Base-by-base conservation (phyloP, 1,140 invertebrate genomes). In the Daktulosphaira vitifoliae region DNA sequence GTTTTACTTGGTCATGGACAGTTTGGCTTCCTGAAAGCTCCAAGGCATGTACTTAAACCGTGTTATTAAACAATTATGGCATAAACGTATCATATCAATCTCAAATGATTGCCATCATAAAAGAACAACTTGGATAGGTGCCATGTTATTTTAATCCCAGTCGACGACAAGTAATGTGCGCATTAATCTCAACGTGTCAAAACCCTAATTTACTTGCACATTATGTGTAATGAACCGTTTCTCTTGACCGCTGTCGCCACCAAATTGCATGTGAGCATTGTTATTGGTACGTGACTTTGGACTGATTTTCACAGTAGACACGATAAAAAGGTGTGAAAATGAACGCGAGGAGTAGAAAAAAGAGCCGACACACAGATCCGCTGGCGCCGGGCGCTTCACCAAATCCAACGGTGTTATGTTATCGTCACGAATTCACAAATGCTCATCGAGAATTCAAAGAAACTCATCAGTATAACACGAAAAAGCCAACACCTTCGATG, bases 291-390 rank as follows among this genome's bases (percentile, higher is more conserved):
- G 56, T 62, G 56, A 62, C 56, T 62, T 33, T 62, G 16, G 42
- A 48, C 29, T 20, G 56, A 62, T 62, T 62, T 46, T 46, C 56
- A 62, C 42, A 25, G 25, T 16, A 25, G 15, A 62, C 25, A 13
- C n/a, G 29, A 48, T 62, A 62, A 22, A 59, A 62, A 62, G 56
- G 56, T 62, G 56, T 62, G 56, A 62, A 62, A 62, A 62, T 42
- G 22, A 62, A 23, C 26, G 26, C 16, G 42, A 62, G 42, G 42
- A 48, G 56, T 37, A 62, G 29, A 48, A 62, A 25, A 33, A 29
- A 7, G n/a, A 46, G 42, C 56, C 56, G 56, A 62, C 56, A 62
- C 38, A 62, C 42, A 62, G 18, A 62, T 62, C 15, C 13, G 42
- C 46, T 22, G 42, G 18, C 56, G 42, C 25, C 39, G 39, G 22